A percentile compares a stretch with the other conserved stretches of the same genome.
Conservation (phyloP, 2,888 invertebrate species). For the Folsomia manolachei region DNA sequence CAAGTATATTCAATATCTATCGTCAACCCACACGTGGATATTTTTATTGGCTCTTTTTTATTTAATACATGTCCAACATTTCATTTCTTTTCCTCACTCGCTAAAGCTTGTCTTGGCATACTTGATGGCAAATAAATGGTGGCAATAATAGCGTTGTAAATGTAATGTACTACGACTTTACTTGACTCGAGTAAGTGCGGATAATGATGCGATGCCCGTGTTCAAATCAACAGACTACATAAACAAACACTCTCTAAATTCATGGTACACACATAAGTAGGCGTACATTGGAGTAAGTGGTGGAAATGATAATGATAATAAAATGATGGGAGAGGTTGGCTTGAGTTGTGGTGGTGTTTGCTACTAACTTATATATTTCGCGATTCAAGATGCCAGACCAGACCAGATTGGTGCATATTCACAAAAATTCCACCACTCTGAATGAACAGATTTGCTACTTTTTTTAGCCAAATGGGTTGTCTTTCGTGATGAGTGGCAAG, state of each 20-base stretch:
- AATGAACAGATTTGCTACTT: background rate
- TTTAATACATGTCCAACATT: too few relatives aligned
- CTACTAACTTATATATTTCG: slow-evolving; percentile 10
- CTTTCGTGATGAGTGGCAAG: background rate
- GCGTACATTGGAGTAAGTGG: background rate
- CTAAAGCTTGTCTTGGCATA: too few relatives aligned
- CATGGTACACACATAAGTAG: background rate
- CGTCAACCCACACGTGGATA: too few relatives aligned
- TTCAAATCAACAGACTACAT: background rate
- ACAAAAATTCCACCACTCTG: background rate
- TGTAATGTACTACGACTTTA: background rate
- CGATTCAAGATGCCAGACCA: background rate
- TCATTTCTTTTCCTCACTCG: background rate
- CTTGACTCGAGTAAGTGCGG: background rate
- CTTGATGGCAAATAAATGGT: background rate
- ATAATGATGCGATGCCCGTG: background rate
- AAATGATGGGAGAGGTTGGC: background rate
- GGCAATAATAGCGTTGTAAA: background rate
- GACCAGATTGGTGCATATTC: background rate
- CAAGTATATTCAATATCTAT: too few relatives aligned
- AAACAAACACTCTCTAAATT: background rate
- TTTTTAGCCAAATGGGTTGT: background rate
- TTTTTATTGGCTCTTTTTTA: too few relatives aligned
- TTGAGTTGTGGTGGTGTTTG: background rate
- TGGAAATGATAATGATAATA: slow-evolving; percentile 6